phyloP scores from a whole-genome alignment of 1,140 invertebrate genomes.

The Pseudomyrmex dendroicus region DNA sequence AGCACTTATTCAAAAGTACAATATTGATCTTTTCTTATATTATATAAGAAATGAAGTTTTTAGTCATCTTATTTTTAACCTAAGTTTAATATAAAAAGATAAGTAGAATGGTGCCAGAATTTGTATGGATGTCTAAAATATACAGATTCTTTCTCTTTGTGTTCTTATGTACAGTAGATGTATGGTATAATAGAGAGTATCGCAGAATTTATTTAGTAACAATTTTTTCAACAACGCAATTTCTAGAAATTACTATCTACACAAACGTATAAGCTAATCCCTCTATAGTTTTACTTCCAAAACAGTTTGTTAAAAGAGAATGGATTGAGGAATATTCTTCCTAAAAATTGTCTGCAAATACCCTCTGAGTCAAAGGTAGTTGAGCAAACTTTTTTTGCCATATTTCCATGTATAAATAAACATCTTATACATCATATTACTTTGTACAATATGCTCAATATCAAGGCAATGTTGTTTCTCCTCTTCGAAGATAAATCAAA shows the following conservation, averaged over 20 bases:
- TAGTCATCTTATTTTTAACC: slow-evolving; percentile 28
- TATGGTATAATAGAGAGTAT: slow-evolving; percentile 63
- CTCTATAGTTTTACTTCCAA: slow-evolving; percentile 56
- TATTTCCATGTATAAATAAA: slow-evolving; percentile 58
- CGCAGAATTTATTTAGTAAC: slow-evolving; percentile 71
- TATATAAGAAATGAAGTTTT: neutral
- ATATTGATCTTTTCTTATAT: neutral
- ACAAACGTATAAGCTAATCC: slow-evolving; percentile 63
- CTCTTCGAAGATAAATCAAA: slow-evolving; percentile 29
- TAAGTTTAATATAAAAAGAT: slow-evolving; percentile 57
- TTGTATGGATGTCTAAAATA: slow-evolving; percentile 59
- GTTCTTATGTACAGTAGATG: slow-evolving; percentile 74
- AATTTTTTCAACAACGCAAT: slow-evolving; percentile 75
- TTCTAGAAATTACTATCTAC: slow-evolving; percentile 76
- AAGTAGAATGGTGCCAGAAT: slow-evolving; percentile 68
- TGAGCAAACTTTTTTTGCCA: slow-evolving; percentile 68
- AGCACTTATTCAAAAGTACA: neutral
- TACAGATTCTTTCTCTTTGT: slow-evolving; percentile 69
- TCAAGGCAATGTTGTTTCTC: slow-evolving; percentile 56
- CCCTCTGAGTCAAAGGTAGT: slow-evolving; percentile 51
- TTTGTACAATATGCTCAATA: slow-evolving; percentile 68
- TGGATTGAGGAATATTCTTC: slow-evolving; percentile 12
- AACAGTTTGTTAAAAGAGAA: slow-evolving; percentile 57
- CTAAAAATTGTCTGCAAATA: slow-evolving; percentile 61
- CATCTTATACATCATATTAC: slow-evolving; percentile 60